phyloP scores from a whole-genome alignment of 2,797 vertebrate genomes.

The Arrhamphus sclerolepis region DNA sequence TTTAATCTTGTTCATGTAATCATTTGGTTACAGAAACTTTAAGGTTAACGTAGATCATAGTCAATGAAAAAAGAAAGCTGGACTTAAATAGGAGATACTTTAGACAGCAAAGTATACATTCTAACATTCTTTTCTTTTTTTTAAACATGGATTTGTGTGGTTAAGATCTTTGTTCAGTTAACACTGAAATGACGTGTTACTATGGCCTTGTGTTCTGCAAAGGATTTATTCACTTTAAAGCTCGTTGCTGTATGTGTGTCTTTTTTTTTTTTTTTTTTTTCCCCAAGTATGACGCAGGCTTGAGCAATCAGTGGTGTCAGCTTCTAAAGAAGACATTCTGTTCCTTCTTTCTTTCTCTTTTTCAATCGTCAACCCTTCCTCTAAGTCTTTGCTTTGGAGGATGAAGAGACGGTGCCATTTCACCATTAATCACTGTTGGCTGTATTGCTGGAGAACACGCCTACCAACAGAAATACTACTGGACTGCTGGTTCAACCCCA shows the following conservation, averaged over 20 bases:
- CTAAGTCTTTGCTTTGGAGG: conserved; percentile 37
- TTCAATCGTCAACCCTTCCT: conserved; percentile 21
- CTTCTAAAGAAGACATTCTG: conserved; percentile 31
- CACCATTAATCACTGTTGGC: conserved; percentile 24
- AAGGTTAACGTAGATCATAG: no score
- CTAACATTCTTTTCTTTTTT: neutral
- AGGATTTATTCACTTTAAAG: neutral
- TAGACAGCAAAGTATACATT: neutral
- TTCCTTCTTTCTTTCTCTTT: conserved; percentile 5
- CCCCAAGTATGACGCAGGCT: conserved; percentile 16
- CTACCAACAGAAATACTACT: conserved; percentile 29
- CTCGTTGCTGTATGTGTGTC: conserved; percentile 33
- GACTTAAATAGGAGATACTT: neutral
- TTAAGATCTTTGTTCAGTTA: conserved; percentile 5
- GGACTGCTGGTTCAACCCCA: conserved; percentile 40
- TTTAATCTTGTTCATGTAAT: no score
- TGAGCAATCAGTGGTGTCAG: conserved; percentile 14
- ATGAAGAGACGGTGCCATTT: conserved; percentile 34
- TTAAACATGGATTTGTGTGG: neutral
- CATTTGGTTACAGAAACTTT: no score
- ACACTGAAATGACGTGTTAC: conserved; percentile 2
- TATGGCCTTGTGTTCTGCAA: neutral
- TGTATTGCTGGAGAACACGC: conserved; percentile 22
- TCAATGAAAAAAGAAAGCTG: no score
- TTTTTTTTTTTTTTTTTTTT: conserved; percentile 7